phyloP scores from a whole-genome alignment of 2,888 invertebrate species.

The Tetragonisca angustula region DNA sequence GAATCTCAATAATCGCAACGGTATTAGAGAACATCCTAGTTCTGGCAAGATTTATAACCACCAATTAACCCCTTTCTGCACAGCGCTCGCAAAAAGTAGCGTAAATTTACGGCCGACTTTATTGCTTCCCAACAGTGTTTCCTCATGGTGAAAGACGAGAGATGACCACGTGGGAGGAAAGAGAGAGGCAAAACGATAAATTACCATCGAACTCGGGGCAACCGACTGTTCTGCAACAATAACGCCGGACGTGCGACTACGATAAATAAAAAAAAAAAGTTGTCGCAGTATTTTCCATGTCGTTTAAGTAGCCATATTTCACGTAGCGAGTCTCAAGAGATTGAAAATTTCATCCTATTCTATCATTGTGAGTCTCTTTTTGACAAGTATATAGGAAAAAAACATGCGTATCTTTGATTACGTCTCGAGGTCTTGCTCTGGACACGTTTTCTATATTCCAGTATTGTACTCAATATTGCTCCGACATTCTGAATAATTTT shows the following conservation, averaged over 20 bases:
- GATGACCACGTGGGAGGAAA: conserved; percentile 42
- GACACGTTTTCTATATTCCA: no score
- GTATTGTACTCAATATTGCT: no score
- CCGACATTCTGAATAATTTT: no score
- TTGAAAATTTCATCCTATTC: neutral
- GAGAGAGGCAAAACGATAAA: conserved; percentile 58
- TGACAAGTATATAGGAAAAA: no score
- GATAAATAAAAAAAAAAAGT: conserved; percentile 61
- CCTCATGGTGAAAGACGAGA: conserved; percentile 40
- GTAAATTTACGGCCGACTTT: conserved; percentile 67
- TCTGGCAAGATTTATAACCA: conserved; percentile 37
- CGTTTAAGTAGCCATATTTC: neutral
- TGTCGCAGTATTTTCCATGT: conserved; percentile 41
- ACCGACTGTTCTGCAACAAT: conserved; percentile 58
- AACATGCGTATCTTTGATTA: no score
- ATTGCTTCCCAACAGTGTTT: conserved; percentile 66
- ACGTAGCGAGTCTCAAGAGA: neutral
- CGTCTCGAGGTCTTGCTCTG: no score
- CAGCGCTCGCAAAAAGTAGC: conserved; percentile 62
- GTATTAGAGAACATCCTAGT: conserved; percentile 32
- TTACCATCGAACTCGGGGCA: conserved; percentile 60
- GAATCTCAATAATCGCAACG: conserved; percentile 5
- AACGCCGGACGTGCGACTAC: conserved; percentile 53
- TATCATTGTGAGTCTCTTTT: neutral
- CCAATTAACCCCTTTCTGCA: conserved; percentile 17